Evolutionary conservation across 2,888 invertebrate species (phyloP).

Genomic region (Ophion slaviceki): DNA sequence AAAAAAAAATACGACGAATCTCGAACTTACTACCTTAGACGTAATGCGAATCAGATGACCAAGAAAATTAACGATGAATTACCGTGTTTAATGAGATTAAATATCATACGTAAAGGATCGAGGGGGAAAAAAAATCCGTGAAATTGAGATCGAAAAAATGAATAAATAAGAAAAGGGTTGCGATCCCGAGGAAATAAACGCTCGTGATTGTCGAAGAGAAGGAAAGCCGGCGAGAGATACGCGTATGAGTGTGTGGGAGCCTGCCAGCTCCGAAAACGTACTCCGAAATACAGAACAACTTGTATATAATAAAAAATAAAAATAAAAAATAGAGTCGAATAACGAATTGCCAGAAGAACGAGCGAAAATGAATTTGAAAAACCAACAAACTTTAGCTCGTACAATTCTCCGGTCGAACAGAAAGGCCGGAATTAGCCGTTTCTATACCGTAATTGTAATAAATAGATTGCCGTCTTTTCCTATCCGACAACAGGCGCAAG

Average conservation of each 20-base stretch:
- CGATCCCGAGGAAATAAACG: slow-evolving; percentile 69
- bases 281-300: slow-evolving; percentile 45
- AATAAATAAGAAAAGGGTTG: slow-evolving; percentile 11
- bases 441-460: slow-evolving; percentile 68
- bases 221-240: too few species aligned
- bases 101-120: slow-evolving; percentile 27
- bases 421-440: slow-evolving; percentile 64
- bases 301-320: slow-evolving; percentile 49
- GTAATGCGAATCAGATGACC: slow-evolving; percentile 71
- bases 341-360: slow-evolving; percentile 48
- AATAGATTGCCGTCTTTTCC: slow-evolving; percentile 68
- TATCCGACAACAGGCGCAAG: slow-evolving; percentile 62
- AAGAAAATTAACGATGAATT: slow-evolving; percentile 70
- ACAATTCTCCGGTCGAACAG: slow-evolving; percentile 46
- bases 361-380: slow-evolving; percentile 7
- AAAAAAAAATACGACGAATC: slow-evolving; percentile 57
- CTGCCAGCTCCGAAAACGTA: slow-evolving; percentile 48
- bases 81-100: slow-evolving; percentile 61
- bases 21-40: slow-evolving; percentile 65
- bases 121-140: slow-evolving; percentile 42
- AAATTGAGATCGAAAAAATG: slow-evolving; percentile 53
- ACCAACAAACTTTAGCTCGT: slow-evolving; percentile 62
- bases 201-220: slow-evolving; percentile 69
- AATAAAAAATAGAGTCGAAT: slow-evolving; percentile 54
- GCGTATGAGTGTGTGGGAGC: slow-evolving; percentile 31